phyloP scores from a whole-genome alignment of 1,140 invertebrate species.

The Fragariocoptes setiger region DNA sequence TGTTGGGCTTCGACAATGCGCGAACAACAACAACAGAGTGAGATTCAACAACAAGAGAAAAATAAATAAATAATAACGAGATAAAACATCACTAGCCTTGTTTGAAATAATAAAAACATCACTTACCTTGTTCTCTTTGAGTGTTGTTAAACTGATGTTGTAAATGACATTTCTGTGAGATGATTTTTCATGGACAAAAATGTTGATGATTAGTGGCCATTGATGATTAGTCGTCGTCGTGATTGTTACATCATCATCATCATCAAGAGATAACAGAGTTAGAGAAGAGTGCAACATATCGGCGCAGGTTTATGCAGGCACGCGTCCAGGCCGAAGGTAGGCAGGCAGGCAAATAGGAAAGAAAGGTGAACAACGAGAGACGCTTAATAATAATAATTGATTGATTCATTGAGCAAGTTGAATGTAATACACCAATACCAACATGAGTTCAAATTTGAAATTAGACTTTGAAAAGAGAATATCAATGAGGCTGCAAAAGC shows the following conservation, averaged over 20 bases:
- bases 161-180: conserved; percentile 37
- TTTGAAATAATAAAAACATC: neutral
- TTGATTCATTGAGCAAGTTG: too few species aligned
- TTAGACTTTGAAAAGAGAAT: too few species aligned
- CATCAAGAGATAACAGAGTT: neutral
- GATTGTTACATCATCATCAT: neutral
- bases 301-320: neutral
- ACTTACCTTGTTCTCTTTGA: conserved; percentile 25
- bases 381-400: too few species aligned
- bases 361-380: too few species aligned
- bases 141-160: conserved; percentile 36
- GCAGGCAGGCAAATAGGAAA: too few species aligned
- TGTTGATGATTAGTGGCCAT: neutral
- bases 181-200: neutral
- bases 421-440: too few species aligned
- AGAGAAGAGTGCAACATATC: neutral
- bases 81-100: neutral
- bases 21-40: neutral
- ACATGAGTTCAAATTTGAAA: too few species aligned
- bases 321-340: too few species aligned
- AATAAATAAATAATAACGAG: neutral
- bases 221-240: neutral
- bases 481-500: too few species aligned
- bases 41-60: neutral
- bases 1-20: too few species aligned